Conservation (phyloP, 2,113 vertebrate genomes). For the Agelaius tricolor region DNA sequence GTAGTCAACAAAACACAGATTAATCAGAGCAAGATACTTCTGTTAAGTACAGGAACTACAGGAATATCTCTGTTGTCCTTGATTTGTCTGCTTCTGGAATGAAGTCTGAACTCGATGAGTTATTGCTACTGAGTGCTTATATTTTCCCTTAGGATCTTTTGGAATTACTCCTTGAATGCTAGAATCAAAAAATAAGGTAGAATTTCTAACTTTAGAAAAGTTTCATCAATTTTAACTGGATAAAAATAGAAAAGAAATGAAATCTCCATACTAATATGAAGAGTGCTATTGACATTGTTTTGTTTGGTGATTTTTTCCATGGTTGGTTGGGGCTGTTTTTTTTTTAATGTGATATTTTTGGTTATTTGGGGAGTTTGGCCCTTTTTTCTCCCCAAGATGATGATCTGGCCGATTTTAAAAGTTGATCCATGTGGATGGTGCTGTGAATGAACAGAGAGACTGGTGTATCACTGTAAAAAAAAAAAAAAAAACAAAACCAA, state of each 20-base stretch:
- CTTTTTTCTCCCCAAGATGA: background rate
- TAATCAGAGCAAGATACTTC: background rate
- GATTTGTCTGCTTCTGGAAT: background rate
- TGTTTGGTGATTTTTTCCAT: accelerated
- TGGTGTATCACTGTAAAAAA: background rate
- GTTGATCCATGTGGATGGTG: background rate
- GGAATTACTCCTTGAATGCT: background rate
- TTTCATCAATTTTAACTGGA: background rate
- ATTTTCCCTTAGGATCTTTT: background rate
- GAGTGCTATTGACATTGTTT: background rate
- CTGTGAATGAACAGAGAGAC: background rate
- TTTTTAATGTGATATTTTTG: background rate
- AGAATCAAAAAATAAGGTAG: background rate
- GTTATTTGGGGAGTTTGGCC: background rate
- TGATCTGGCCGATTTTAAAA: background rate
- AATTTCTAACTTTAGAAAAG: background rate
- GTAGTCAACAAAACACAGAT: background rate
- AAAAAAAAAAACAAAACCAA: background rate
- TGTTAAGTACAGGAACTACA: background rate
- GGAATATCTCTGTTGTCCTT: background rate
- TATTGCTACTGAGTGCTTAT: background rate
- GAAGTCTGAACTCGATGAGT: background rate
- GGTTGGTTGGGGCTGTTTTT: accelerated
- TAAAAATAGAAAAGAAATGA: background rate
- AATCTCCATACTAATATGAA: background rate